Base-by-base conservation (phyloP, 1,140 invertebrate genomes). In the Aradophagus sp. region DNA sequence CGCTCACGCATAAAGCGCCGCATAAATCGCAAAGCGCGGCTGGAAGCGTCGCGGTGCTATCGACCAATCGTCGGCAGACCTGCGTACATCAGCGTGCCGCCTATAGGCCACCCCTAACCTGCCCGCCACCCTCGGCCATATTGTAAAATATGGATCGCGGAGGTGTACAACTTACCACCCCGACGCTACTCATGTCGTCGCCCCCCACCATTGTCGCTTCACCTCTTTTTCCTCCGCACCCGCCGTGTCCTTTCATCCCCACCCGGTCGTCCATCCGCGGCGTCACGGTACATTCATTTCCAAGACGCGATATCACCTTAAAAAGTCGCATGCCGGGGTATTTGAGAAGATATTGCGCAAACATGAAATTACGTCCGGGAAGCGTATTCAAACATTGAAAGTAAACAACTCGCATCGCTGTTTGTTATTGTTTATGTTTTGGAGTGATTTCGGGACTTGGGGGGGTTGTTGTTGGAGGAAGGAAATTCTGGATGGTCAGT, bases 91-190 rank as follows among this genome's bases (percentile, higher is more conserved):
- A 80, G 76, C 76, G 80, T 76, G 75, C 79, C 80, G 81, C 80
- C 76, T 79, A 80, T 83, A 79, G 77, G 75, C 79, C 75, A 80
- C 77, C 79, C 75, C 72, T 81, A 77, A 79, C 77, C 77, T 80
- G 73, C 73, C 76, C 73, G 62, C 80, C 74, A 77, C 75, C 75
- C 78, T 69, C 80, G 75, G 79, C 81, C 81, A 84, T 84, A 83
- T 83, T 83, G 82, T 84, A 84, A 84, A 84, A 84, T 84, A 84
- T 84, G 82, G 81, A 84, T 84, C 81, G 81, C 75, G 68, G 78
- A 81, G 80, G 80, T 81, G 80, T 78, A 80, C 72, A 80, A 78
- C 78, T 78, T 75, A 74, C 78, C 76, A 78, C 77, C 78, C 77
- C 53, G 71, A 29, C 53, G 48, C 47, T 71, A 59, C 61, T 58